phyloP scores from a whole-genome alignment of 2,888 invertebrate species.

The Leptopilina myrica region DNA sequence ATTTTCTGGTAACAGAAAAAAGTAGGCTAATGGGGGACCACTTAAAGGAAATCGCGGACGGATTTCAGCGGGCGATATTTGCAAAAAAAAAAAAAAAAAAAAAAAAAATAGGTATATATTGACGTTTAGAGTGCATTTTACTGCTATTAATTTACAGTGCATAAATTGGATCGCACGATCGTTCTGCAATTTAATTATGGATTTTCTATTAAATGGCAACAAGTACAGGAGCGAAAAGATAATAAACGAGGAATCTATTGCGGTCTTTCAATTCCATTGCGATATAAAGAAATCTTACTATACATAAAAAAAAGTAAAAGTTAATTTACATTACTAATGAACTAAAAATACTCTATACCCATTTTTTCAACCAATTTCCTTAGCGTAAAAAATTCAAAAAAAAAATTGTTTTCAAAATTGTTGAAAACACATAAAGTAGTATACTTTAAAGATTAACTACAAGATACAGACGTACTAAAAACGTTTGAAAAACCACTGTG shows the following conservation, averaged over 20 bases:
- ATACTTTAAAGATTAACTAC: neutral
- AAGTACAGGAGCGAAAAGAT: constrained; percentile 1
- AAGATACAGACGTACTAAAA: neutral
- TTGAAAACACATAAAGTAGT: too few species aligned
- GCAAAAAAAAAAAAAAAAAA: neutral
- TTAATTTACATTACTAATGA: neutral
- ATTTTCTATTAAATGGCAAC: constrained; percentile 11
- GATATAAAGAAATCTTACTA: neutral
- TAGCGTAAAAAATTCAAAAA: too few species aligned
- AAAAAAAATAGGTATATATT: constrained; percentile 8
- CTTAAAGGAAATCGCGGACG: constrained; percentile 19
- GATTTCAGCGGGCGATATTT: constrained; percentile 19
- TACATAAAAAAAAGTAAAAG: neutral
- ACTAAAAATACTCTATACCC: neutral
- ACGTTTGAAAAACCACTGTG: neutral
- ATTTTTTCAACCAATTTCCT: neutral
- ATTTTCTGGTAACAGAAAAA: constrained; percentile 22
- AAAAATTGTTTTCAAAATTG: neutral
- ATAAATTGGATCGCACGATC: constrained; percentile 3
- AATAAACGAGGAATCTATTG: constrained; percentile 3
- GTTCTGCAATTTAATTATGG: constrained; percentile 25
- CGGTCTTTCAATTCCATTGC: neutral
- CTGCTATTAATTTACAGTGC: neutral
- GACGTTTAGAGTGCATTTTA: constrained; percentile 8
- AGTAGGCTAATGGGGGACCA: constrained; percentile 37